Conservation (phyloP, 2,797 vertebrate species). For the Spheniscus humboldti region DNA sequence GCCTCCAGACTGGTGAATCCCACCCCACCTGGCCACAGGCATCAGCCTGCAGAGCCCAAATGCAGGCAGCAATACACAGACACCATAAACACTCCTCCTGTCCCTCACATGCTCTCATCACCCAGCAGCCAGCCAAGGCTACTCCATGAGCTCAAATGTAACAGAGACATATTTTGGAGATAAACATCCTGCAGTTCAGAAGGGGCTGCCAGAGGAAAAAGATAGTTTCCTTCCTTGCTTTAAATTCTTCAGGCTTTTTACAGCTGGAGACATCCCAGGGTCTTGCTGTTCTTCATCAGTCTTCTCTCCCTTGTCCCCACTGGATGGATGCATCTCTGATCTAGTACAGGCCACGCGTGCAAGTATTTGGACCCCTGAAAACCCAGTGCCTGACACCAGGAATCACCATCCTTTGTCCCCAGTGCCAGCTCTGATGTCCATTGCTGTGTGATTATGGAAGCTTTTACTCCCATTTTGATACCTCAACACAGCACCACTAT, state of each 20-base stretch:
- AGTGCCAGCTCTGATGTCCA: not conserved
- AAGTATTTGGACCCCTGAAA: not conserved
- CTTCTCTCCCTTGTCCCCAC: not conserved
- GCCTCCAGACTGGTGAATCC: slow-evolving; percentile 32
- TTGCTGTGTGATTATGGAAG: not conserved
- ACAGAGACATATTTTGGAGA: not conserved
- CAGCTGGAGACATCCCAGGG: not conserved
- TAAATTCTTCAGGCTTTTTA: not conserved
- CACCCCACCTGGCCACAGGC: slow-evolving; percentile 14
- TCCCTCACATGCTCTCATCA: not conserved
- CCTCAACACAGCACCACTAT: not conserved
- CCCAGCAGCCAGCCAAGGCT: not conserved
- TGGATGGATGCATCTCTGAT: not conserved
- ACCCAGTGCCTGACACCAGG: not conserved
- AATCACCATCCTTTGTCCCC: not conserved
- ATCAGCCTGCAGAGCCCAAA: slow-evolving; percentile 46
- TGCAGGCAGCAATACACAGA: slow-evolving; percentile 23
- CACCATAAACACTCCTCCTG: slow-evolving; percentile 24
- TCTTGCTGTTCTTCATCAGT: not conserved
- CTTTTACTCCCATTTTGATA: not conserved
- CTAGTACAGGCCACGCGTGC: not conserved
- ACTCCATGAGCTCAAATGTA: not conserved
- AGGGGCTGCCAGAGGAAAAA: not conserved
- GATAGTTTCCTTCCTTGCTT: not conserved
- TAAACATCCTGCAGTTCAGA: slow-evolving; percentile 37